Percentiles rank a stretch among this genome's conserved stretches.
These are phyloP conservation scores for Leptinotarsa defecta DNA, from an alignment of 1,140 invertebrate genomes.

Conservation along the genomic window DNA sequence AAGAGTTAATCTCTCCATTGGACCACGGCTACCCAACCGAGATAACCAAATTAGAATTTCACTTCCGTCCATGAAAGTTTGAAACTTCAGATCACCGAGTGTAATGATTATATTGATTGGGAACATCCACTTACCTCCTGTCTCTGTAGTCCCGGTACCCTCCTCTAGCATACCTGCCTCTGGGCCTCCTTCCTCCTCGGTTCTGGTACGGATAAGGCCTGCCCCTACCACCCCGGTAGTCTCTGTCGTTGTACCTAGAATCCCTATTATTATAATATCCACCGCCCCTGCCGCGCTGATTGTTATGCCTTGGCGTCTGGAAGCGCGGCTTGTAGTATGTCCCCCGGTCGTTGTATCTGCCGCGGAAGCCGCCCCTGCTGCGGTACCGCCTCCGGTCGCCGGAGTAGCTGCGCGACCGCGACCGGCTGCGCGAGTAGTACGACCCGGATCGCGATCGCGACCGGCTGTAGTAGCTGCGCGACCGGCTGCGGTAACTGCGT, in stretches of 20 bases:
- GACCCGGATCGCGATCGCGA: conserved; percentile 59
- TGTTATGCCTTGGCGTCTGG: conserved; percentile 61
- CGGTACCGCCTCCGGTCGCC: conserved; percentile 60
- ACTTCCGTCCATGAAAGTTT: too few species aligned
- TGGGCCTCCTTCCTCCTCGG: conserved; percentile 46
- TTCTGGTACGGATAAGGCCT: conserved; percentile 51
- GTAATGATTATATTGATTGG: too few species aligned
- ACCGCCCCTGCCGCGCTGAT: conserved; percentile 60
- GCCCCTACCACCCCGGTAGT: conserved; percentile 51
- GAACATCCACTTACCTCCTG: conserved; percentile 46
- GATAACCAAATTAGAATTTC: too few species aligned
- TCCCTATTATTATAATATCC: conserved; percentile 59
- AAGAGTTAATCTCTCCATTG: too few species aligned
- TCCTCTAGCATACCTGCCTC: conserved; percentile 49
- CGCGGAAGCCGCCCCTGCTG: conserved; percentile 61
- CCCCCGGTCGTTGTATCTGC: conserved; percentile 68
- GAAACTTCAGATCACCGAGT: too few species aligned
- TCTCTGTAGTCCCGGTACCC: conserved; percentile 70
- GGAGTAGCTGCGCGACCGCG: conserved; percentile 67
- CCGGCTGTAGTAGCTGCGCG: conserved; percentile 56
- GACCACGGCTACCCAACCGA: too few species aligned
- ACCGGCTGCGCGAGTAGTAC: conserved; percentile 56
- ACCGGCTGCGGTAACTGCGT: conserved; percentile 53
- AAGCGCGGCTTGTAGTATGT: conserved; percentile 78
- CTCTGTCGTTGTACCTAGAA: conserved; percentile 57